Evolutionary conservation across 2,888 invertebrate species (phyloP).

Genomic region (Calameuta pallipes): DNA sequence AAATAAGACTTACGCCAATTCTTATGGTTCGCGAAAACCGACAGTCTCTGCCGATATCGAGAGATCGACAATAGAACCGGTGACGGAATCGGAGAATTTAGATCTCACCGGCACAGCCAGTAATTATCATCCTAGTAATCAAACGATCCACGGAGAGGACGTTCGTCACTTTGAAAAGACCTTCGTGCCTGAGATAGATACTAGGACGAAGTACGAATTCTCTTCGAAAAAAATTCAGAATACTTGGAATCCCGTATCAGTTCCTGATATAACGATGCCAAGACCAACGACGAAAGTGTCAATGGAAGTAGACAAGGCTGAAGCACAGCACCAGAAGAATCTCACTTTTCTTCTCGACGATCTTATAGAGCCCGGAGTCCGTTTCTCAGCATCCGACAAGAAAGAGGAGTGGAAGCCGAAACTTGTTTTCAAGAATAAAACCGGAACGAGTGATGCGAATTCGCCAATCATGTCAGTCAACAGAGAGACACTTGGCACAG

Average conservation of each 20-base stretch:
- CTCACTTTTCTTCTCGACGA: background rate
- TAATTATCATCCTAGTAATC: background rate
- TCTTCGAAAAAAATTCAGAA: background rate
- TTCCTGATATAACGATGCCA: background rate
- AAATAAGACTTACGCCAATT: conserved; percentile 6
- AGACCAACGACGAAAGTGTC: background rate
- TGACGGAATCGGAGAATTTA: background rate
- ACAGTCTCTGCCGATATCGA: background rate
- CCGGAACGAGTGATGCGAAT: conserved; percentile 26
- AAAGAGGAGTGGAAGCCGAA: conserved; percentile 52
- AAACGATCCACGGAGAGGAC: background rate
- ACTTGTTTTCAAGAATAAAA: conserved; percentile 47
- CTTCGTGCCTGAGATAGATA: background rate
- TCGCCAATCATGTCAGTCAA: conserved; percentile 56
- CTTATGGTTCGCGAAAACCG: conserved; percentile 11
- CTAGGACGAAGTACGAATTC: background rate
- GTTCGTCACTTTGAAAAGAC: background rate
- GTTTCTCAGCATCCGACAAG: conserved; percentile 20
- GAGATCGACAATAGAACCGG: background rate
- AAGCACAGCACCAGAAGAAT: background rate
- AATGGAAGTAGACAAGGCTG: background rate
- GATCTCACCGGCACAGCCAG: background rate
- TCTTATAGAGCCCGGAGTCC: background rate
- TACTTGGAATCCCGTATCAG: background rate
- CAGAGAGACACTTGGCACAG: conserved; percentile 39